Percentiles rank a stretch among this genome's conserved stretches.
Conservation (phyloP, 2,113 vertebrate genomes). For the Phaetusa simplex region DNA sequence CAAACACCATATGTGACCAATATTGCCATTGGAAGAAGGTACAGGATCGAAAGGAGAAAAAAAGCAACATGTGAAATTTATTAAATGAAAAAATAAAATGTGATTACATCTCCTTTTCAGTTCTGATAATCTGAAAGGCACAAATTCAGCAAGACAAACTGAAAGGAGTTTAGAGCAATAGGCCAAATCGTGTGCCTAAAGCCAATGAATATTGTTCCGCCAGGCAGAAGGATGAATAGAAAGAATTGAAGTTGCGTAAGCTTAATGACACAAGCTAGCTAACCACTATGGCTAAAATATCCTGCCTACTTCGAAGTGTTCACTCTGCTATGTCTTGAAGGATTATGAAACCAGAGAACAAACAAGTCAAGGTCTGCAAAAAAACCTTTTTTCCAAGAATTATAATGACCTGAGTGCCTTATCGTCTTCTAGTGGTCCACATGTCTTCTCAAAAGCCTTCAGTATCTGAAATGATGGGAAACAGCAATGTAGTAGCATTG, state of each 20-base stretch:
- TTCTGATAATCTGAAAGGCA: not conserved
- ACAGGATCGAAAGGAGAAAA: not conserved
- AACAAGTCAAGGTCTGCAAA: not conserved
- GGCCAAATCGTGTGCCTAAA: not conserved
- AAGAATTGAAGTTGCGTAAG: not conserved
- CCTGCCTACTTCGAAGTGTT: fast-evolving
- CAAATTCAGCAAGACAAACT: not conserved
- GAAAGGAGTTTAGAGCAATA: not conserved
- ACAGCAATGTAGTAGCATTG: not conserved
- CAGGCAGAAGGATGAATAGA: not conserved
- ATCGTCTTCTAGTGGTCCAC: not conserved
- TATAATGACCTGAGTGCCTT: not conserved
- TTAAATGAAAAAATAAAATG: not conserved
- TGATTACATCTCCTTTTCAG: not conserved
- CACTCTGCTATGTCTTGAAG: not conserved
- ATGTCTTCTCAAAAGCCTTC: not conserved
- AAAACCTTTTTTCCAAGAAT: not conserved
- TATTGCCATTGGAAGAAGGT: not conserved
- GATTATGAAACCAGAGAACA: not conserved
- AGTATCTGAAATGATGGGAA: not conserved
- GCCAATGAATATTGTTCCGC: not conserved
- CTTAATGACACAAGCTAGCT: not conserved
- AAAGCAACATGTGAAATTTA: not conserved
- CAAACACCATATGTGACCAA: not conserved
- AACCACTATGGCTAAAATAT: not conserved